phyloP scores from a whole-genome alignment of 2,888 invertebrate species.

The Tetragonula carbonaria region DNA sequence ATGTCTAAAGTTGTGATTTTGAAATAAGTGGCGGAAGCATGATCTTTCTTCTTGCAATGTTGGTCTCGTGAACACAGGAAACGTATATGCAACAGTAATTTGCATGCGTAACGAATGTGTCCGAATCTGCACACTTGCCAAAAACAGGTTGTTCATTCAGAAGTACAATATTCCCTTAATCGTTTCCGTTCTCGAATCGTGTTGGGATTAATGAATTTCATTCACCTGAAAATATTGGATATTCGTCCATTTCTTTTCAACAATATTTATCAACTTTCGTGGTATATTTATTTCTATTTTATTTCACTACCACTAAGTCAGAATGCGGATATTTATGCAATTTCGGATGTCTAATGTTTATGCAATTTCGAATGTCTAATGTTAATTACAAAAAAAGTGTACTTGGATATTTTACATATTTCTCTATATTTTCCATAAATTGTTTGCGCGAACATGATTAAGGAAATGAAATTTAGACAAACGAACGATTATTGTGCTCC shows the following conservation, averaged over 20 bases:
- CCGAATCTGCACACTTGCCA: constrained; percentile 34
- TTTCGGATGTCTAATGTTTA: too few relatives aligned
- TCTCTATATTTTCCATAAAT: too few relatives aligned
- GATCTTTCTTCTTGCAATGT: constrained; percentile 8
- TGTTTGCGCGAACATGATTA: too few relatives aligned
- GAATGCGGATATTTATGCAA: too few relatives aligned
- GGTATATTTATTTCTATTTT: not conserved
- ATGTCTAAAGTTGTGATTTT: not conserved
- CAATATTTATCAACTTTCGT: not conserved
- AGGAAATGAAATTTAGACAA: too few relatives aligned
- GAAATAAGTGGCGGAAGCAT: not conserved
- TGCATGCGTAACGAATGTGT: constrained; percentile 47
- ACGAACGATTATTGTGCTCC: too few relatives aligned
- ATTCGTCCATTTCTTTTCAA: not conserved
- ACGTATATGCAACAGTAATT: constrained; percentile 12
- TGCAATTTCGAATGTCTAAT: too few relatives aligned
- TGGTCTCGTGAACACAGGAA: constrained; percentile 30
- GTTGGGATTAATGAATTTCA: constrained; percentile 17
- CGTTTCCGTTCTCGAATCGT: constrained; percentile 4
- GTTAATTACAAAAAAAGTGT: too few relatives aligned
- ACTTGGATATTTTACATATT: too few relatives aligned
- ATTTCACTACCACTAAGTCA: too few relatives aligned
- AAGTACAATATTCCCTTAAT: constrained; percentile 10
- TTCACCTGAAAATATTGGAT: not conserved
- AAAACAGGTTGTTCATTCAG: constrained; percentile 16